Percentiles rank a stretch among this genome's conserved stretches.
Evolutionary conservation across 2,888 invertebrate genomes (phyloP).

Genomic region (Limnephilus auricula): DNA sequence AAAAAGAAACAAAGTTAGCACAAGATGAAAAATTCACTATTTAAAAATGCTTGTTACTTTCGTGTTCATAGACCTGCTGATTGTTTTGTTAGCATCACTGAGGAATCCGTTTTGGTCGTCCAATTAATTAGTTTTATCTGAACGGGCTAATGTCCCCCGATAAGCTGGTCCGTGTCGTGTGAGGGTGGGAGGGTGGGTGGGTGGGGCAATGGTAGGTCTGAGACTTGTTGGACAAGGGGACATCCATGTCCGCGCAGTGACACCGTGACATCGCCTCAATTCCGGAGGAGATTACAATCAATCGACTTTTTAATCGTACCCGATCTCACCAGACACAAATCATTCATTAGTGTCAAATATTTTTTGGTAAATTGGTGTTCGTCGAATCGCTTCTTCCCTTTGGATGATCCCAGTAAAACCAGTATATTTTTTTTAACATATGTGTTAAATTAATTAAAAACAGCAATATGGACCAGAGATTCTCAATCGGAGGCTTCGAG

Average conservation of each 20-base stretch:
- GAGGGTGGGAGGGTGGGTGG: background rate
- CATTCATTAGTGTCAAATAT: conserved; percentile 50
- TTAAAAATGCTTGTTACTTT: background rate
- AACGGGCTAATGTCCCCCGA: conserved; percentile 34
- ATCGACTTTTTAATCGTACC: conserved; percentile 21
- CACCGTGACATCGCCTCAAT: background rate
- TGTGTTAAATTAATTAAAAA: background rate
- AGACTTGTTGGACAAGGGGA: background rate
- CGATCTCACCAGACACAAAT: conserved; percentile 34
- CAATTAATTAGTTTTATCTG: conserved; percentile 44
- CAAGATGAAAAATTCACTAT: background rate
- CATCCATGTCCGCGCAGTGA: conserved; percentile 25
- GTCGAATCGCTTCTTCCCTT: background rate
- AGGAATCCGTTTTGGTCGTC: background rate
- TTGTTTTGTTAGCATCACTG: background rate
- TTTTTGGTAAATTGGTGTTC: conserved; percentile 35
- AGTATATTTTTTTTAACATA: background rate
- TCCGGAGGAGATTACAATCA: conserved; percentile 28
- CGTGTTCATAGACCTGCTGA: background rate
- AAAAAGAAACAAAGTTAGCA: background rate
- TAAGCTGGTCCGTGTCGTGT: conserved; percentile 32
- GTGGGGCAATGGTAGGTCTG: background rate
- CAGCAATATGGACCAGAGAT: background rate
- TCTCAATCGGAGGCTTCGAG: background rate
- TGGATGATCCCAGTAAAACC: background rate